Conservation (phyloP, 2,113 vertebrate genomes). For the Cynocephalus volans region DNA sequence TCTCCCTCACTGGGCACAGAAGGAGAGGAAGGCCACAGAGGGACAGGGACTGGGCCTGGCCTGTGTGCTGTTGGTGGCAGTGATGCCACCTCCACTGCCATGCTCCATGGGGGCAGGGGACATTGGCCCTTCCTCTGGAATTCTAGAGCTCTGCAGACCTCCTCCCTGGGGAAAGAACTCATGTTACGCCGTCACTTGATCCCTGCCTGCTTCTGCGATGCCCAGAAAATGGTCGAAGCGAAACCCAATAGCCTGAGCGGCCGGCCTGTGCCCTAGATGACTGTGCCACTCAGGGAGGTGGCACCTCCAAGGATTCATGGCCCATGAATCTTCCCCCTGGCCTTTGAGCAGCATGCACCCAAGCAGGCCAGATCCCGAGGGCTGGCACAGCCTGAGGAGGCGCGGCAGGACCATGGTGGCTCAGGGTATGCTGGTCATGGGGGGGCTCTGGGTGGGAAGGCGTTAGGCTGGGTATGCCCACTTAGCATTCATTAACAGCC, state of each 20-base stretch:
- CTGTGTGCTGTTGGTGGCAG: background rate
- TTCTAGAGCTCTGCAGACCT: background rate
- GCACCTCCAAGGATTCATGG: background rate
- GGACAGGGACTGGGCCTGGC: background rate
- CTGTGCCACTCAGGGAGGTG: background rate
- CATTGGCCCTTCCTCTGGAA: background rate
- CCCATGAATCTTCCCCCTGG: background rate
- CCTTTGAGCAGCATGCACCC: background rate
- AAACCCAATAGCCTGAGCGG: background rate
- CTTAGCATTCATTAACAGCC: constrained; percentile 59
- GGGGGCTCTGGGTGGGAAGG: background rate
- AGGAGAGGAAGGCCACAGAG: background rate
- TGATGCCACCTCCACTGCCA: background rate
- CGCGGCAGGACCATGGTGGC: accelerated
- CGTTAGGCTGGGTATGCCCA: background rate
- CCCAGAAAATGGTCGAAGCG: constrained; percentile 15
- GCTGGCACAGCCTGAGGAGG: background rate
- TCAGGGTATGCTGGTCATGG: background rate
- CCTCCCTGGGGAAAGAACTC: constrained; percentile 44
- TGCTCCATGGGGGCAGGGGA: background rate
- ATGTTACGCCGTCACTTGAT: constrained; percentile 65
- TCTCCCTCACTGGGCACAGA: background rate
- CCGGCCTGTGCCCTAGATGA: constrained; percentile 54
- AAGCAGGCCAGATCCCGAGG: background rate
- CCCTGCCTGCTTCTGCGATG: constrained; percentile 37